phyloP scores from a whole-genome alignment of 2,888 invertebrate genomes.

The Tetropium fuscum region DNA sequence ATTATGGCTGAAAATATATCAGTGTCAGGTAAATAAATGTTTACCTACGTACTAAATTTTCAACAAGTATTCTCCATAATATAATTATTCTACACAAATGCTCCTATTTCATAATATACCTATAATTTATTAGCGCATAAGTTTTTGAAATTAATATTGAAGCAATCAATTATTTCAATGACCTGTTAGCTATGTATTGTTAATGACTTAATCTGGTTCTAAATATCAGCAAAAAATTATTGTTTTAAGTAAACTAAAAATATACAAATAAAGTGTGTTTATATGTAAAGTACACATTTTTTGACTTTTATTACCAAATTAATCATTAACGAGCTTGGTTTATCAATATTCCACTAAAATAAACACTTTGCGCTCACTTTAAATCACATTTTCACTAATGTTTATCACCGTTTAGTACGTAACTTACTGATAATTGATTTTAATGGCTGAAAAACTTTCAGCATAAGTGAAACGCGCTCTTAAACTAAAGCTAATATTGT shows the following conservation, averaged over 20 bases:
- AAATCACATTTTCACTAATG: slow-evolving; percentile 39
- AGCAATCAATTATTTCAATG: no score
- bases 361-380: slow-evolving; percentile 40
- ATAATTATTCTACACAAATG: no score
- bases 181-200: no score
- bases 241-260: not conserved
- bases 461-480: slow-evolving; percentile 43
- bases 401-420: slow-evolving; percentile 36
- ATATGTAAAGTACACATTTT: not conserved
- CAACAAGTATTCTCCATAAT: no score
- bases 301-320: not conserved
- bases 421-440: slow-evolving; percentile 40
- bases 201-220: no score
- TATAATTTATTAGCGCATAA: no score
- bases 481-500: slow-evolving; percentile 54
- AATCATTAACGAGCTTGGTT: slow-evolving; percentile 3
- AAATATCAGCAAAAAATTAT: no score
- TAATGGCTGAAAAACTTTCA: slow-evolving; percentile 44
- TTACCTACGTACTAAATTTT: no score
- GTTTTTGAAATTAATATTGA: no score
- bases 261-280: not conserved
- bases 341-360: slow-evolving; percentile 27
- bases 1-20: no score
- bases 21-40: no score
- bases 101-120: no score